Conservation (phyloP, 2,113 vertebrate species). For the Pedionomus torquatus region DNA sequence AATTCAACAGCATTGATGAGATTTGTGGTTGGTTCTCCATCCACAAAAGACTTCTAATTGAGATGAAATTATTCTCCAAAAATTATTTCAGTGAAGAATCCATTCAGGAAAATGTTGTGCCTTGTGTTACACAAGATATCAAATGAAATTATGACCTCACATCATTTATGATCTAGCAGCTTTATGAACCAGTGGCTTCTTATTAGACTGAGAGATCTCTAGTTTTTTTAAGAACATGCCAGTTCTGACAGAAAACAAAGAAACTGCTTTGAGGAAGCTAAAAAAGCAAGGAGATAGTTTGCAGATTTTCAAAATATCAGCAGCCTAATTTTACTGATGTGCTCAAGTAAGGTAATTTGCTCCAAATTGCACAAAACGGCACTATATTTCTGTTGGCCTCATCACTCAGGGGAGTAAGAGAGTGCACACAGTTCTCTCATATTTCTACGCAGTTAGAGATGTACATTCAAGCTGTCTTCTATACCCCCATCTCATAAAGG, state of each 20-base stretch:
- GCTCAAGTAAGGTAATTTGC: neutral
- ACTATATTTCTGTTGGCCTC: neutral
- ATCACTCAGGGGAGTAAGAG: neutral
- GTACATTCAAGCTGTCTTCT: neutral
- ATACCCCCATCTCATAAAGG: neutral
- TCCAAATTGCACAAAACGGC: neutral
- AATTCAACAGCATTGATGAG: neutral
- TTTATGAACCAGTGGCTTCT: neutral
- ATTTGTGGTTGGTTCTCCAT: neutral
- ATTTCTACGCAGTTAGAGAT: neutral
- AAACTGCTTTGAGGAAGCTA: neutral
- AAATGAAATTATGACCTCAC: neutral
- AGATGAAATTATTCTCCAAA: neutral
- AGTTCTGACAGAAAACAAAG: neutral
- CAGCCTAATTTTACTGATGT: neutral
- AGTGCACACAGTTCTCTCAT: neutral
- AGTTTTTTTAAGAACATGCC: neutral
- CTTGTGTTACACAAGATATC: neutral
- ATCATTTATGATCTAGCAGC: neutral
- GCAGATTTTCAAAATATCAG: neutral
- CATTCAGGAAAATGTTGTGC: neutral
- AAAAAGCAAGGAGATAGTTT: neutral
- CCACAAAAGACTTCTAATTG: neutral
- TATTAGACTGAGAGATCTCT: neutral
- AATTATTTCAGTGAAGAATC: neutral